phyloP scores from a whole-genome alignment of 2,113 vertebrate species.

The Phaethornis superciliosus region DNA sequence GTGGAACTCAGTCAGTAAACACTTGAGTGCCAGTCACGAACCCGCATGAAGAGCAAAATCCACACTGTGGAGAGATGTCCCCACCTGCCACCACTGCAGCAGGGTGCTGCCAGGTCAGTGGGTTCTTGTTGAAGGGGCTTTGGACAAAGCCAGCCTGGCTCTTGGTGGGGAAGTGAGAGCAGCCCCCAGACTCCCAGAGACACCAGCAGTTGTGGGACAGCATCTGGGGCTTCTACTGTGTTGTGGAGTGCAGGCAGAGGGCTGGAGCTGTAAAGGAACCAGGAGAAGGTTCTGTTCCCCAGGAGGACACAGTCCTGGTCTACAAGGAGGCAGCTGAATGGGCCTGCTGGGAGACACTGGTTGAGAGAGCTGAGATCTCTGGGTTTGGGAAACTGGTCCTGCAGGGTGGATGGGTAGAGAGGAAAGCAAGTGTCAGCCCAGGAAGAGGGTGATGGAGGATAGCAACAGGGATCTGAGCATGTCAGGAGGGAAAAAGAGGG shows the following conservation, averaged over 20 bases:
- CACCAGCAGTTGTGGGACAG: neutral
- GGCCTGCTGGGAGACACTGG: neutral
- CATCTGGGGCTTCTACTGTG: neutral
- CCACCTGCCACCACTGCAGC: neutral
- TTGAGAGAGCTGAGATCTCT: neutral
- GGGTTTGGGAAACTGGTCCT: neutral
- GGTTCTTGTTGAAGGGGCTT: neutral
- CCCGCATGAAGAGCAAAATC: neutral
- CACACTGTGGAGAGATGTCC: neutral
- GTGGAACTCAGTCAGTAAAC: neutral
- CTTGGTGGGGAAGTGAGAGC: neutral
- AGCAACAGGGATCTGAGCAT: accelerated
- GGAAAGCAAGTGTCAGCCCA: neutral
- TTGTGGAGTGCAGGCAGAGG: neutral
- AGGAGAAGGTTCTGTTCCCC: neutral
- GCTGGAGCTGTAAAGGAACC: neutral
- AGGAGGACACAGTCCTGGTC: neutral
- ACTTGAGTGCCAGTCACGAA: neutral
- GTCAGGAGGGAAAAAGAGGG: neutral
- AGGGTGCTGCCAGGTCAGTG: neutral
- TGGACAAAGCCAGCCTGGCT: neutral
- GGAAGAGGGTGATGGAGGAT: neutral
- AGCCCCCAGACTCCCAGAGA: neutral
- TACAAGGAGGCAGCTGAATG: neutral
- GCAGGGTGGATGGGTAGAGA: neutral